Base-by-base conservation (phyloP, 2,888 invertebrate species). In the Zele albiditarsus region DNA sequence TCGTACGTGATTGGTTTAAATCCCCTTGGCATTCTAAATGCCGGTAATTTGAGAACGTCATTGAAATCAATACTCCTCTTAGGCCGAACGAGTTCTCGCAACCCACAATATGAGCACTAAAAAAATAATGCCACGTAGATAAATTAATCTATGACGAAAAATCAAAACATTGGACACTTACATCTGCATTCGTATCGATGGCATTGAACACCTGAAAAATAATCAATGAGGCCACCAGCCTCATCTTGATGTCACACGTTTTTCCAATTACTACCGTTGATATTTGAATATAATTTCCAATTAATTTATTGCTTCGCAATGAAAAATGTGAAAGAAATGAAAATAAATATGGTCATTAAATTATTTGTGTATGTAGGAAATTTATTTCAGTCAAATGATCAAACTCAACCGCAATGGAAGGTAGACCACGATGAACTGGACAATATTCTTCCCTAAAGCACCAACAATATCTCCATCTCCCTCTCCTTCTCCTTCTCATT, bases 21-120 rank as follows among this genome's bases (percentile, higher is more conserved):
- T 33, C 92, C 91, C 76, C 91, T 62, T 0, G 93, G 92, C 68
- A 95, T 86, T 4, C 93, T 91, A 1, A 90, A 91, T 79, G 94
- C 94, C 78, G 94, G 94, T 79, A 93, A 91, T 53, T 93, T 92
- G 12, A 94, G 88, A 0, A 94, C 92, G 77, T 94, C 93, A 81
- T 94, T 94, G 70, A 95, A 88, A 84, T 95, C 95, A 78, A 95
- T 94, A 84, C 95, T 95, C 68, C 93, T 89, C 74, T 79, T 83
- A 38, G 53, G 58, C 76, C 76, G 79, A 27, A 78, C 65, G 31
- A 46, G 65, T 8, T 70, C 69, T 68, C 71, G 68, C 46, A 75
- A 53, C 53, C 60, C 78, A 68, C 63, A 71, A 73, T 31, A 46
- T 4, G 10, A 53, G 70, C 69, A 73, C 42, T 46, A 62, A 14